These are phyloP conservation scores for Drosophila repleta DNA, from an alignment of 1,140 invertebrate genomes.

Conservation along the genomic window DNA sequence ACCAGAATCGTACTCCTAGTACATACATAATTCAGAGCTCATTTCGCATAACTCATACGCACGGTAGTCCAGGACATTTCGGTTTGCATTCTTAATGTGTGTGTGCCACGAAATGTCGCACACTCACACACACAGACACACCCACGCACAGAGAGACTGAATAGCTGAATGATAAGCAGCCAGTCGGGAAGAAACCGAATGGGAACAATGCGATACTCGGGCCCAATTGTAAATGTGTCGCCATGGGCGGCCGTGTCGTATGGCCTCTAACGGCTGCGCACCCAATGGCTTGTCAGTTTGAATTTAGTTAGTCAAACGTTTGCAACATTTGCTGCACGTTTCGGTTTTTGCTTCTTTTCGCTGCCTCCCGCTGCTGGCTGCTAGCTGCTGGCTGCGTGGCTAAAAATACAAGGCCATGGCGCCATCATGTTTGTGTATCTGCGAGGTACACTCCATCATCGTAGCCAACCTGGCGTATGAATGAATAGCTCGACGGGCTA, in stretches of 20 bases:
- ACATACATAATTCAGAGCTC: constrained; percentile 39
- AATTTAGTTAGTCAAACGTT: constrained; percentile 76
- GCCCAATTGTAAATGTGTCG: constrained; percentile 22
- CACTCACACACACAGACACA: constrained; percentile 45
- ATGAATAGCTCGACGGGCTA: neutral
- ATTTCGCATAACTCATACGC: constrained; percentile 63
- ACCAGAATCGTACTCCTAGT: constrained; percentile 6
- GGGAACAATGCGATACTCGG: constrained; percentile 14
- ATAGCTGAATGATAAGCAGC: constrained; percentile 29
- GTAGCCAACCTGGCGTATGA: constrained; percentile 23
- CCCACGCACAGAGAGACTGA: constrained; percentile 21
- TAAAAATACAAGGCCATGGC: constrained; percentile 61
- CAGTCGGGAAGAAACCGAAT: neutral
- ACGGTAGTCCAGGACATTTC: constrained; percentile 38
- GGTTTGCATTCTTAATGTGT: constrained; percentile 24
- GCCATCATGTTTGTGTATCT: constrained; percentile 31
- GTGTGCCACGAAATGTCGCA: constrained; percentile 41
- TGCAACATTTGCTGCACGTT: constrained; percentile 49
- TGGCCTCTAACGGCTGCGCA: constrained; percentile 25
- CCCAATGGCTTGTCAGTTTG: constrained; percentile 52
- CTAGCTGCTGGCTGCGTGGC: constrained; percentile 8
- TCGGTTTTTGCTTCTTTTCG: constrained; percentile 3
- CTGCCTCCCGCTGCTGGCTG: constrained; percentile 9
- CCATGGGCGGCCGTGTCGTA: constrained; percentile 16
- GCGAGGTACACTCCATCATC: constrained; percentile 39